Conservation (phyloP, 92 coral and sea anemone genomes). For the Phenganax subtilis region DNA sequence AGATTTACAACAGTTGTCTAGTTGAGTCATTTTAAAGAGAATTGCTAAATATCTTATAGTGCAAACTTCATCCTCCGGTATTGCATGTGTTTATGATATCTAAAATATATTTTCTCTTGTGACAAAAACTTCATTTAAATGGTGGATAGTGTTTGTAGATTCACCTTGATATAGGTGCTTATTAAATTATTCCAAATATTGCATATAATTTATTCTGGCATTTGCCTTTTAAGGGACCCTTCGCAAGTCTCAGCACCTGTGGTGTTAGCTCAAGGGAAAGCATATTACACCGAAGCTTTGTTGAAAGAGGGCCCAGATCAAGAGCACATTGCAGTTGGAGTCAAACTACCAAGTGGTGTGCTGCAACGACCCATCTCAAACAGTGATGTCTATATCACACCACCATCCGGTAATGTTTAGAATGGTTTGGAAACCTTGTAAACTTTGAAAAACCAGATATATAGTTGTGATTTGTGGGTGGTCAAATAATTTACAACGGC, state of each 20-base stretch:
- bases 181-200: neutral
- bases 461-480: no score
- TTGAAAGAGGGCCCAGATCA: constrained; percentile 62
- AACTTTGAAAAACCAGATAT: neutral
- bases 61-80: no score
- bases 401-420: constrained; percentile 1
- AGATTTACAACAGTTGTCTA: no score
- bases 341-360: constrained; percentile 53
- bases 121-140: no score
- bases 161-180: no score
- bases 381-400: constrained; percentile 33
- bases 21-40: no score
- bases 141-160: no score
- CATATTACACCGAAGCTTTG: constrained; percentile 64
- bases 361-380: constrained; percentile 55
- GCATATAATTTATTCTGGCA: neutral
- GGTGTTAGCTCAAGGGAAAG: constrained; percentile 44
- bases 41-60: no score
- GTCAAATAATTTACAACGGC: no score
- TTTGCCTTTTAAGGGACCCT: constrained; percentile 38
- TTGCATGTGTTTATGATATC: no score
- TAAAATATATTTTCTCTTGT: no score
- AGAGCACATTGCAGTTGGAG: constrained; percentile 71
- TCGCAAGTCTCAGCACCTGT: constrained; percentile 55
- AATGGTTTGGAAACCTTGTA: neutral